Percentiles rank a stretch among this genome's conserved stretches.
These are phyloP conservation scores for Nothobranchius kuhntae DNA, from an alignment of 2,113 vertebrate genomes.

Conservation along the genomic window DNA sequence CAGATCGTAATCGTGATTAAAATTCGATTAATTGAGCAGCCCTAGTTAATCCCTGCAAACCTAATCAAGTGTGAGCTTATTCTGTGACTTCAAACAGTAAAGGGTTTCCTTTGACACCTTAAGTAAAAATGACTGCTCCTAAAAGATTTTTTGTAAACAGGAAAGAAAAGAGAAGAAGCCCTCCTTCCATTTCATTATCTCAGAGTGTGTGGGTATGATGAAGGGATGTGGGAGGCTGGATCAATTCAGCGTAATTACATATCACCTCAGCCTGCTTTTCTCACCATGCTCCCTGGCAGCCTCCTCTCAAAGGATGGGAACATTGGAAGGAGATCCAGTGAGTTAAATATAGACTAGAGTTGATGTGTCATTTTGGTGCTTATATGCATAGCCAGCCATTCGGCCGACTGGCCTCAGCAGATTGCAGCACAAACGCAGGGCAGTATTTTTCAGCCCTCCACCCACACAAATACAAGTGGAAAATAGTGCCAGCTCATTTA, in stretches of 20 bases:
- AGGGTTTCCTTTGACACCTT: conserved; percentile 45
- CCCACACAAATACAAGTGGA: conserved; percentile 44
- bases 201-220: conserved; percentile 47
- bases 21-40: too few species aligned
- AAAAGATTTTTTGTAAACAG: conserved; percentile 55
- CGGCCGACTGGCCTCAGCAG: conserved; percentile 48
- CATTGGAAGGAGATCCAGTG: conserved; percentile 64
- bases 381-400: conserved; percentile 50
- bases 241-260: conserved; percentile 70
- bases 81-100: conserved; percentile 47
- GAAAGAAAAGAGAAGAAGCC: conserved; percentile 18
- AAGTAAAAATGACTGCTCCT: conserved; percentile 52
- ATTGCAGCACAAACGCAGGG: conserved; percentile 38
- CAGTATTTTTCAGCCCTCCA: conserved; percentile 38
- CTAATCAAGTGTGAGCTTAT: conserved; percentile 16
- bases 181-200: conserved; percentile 65
- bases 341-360: conserved; percentile 71
- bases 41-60: too few species aligned
- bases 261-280: conserved; percentile 64
- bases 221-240: conserved; percentile 61
- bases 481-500: conserved; percentile 30
- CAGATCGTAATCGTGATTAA: too few species aligned
- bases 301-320: conserved; percentile 64
- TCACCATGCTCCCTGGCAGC: conserved; percentile 55
- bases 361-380: conserved; percentile 67